phyloP scores from a whole-genome alignment of 2,113 vertebrate genomes.

The Brienomyrus longianalis region DNA sequence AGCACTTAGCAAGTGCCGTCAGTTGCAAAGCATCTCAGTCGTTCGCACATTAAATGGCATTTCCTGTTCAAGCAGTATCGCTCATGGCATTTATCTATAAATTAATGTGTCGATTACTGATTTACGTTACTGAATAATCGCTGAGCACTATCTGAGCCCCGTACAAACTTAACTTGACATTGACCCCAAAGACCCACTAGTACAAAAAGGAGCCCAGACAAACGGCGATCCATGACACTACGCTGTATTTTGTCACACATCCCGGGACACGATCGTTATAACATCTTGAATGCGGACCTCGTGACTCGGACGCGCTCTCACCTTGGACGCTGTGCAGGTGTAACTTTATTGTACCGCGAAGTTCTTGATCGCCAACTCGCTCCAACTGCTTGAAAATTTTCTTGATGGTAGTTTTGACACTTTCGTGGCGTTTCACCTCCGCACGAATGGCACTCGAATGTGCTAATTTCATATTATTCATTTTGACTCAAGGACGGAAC shows the following conservation, averaged over 20 bases:
- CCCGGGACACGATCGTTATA: background rate
- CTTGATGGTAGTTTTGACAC: conserved; percentile 55
- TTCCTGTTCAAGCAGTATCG: background rate
- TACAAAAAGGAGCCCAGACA: background rate
- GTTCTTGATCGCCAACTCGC: conserved; percentile 55
- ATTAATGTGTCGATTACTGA: background rate
- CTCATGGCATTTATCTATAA: background rate
- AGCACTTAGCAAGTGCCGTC: background rate
- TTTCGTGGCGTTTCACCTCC: conserved; percentile 65
- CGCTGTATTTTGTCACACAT: background rate
- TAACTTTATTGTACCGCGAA: conserved; percentile 57
- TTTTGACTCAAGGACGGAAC: conserved; percentile 44
- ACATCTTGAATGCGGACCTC: background rate
- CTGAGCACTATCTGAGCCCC: background rate
- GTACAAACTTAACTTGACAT: background rate
- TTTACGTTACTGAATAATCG: background rate
- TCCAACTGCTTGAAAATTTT: conserved; percentile 61
- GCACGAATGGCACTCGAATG: conserved; percentile 62
- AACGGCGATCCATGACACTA: background rate
- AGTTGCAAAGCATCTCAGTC: background rate
- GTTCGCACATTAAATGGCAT: background rate
- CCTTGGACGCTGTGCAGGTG: conserved; percentile 65
- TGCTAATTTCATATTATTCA: conserved; percentile 60
- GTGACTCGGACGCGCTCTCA: conserved; percentile 33
- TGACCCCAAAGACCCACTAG: background rate